These are phyloP conservation scores for Hyperoodon ampullatus DNA, from an alignment of 2,113 vertebrate species.

Conservation along the genomic window DNA sequence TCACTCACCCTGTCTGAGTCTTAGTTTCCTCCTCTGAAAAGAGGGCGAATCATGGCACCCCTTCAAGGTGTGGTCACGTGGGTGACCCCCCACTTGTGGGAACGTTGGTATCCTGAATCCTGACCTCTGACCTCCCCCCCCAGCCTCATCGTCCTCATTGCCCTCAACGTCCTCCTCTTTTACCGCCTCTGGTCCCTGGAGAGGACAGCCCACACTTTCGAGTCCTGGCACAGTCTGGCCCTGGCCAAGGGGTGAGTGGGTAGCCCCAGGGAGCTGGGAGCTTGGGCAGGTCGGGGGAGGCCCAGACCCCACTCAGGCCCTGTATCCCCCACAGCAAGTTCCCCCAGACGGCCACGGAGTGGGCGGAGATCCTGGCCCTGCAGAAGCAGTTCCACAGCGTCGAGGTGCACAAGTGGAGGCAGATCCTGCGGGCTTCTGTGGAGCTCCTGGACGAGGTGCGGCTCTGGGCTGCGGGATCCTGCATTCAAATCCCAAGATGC, in stretches of 20 bases:
- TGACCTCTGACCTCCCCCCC: background rate
- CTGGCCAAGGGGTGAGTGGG: conserved; percentile 89
- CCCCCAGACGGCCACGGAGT: conserved; percentile 91
- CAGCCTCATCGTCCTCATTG: conserved; percentile 92
- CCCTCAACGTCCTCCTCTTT: conserved; percentile 93
- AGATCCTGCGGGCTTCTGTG: conserved; percentile 92
- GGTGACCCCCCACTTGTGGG: background rate
- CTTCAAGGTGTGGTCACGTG: background rate
- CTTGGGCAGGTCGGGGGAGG: background rate
- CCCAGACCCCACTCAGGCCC: conserved; percentile 41
- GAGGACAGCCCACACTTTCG: conserved; percentile 91
- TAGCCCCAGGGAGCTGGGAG: background rate
- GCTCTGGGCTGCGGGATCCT: accelerated
- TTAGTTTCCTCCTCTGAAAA: background rate
- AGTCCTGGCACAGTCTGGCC: conserved; percentile 93
- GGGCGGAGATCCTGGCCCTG: conserved; percentile 93
- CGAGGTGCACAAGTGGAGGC: conserved; percentile 92
- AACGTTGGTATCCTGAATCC: background rate
- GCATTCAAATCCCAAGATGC: accelerated
- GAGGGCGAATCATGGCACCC: background rate
- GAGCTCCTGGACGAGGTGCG: conserved; percentile 92
- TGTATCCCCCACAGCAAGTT: conserved; percentile 83
- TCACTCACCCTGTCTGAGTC: background rate
- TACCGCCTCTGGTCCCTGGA: conserved; percentile 95
- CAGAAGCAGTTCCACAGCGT: conserved; percentile 93